These are phyloP conservation scores for Macquaria ambigua DNA, from an alignment of 2,113 vertebrate species.

Conservation along the genomic window DNA sequence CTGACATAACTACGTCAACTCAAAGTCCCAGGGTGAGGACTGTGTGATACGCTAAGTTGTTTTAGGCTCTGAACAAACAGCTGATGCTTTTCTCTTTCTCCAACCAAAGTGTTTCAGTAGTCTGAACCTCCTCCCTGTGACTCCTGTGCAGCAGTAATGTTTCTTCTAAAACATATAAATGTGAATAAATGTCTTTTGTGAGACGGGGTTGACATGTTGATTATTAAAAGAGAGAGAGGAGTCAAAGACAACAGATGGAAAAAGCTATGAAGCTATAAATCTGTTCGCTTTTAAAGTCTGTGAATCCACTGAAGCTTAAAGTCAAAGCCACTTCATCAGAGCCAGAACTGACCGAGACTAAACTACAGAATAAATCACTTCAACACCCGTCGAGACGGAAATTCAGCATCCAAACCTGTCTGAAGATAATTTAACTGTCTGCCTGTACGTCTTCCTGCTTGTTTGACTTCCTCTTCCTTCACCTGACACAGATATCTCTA, in stretches of 20 bases:
- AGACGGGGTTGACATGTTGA: not conserved
- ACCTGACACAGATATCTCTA: slow-evolving; percentile 25
- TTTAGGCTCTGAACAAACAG: too few relatives aligned
- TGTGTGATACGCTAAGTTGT: too few relatives aligned
- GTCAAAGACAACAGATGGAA: not conserved
- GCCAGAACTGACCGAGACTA: not conserved
- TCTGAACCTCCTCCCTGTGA: not conserved
- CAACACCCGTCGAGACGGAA: not conserved
- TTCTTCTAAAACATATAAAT: not conserved
- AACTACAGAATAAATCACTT: not conserved
- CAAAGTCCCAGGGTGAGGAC: too few relatives aligned
- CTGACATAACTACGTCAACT: too few relatives aligned
- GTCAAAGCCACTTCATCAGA: not conserved
- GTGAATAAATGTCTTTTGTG: not conserved
- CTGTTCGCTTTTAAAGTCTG: not conserved
- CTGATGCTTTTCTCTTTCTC: too few relatives aligned
- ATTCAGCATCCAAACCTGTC: not conserved
- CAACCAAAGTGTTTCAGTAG: too few relatives aligned
- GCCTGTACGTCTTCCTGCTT: not conserved
- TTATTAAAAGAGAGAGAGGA: not conserved
- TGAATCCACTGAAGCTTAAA: not conserved
- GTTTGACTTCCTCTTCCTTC: not conserved
- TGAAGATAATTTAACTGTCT: not conserved
- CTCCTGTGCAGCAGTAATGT: not conserved
- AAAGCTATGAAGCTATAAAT: not conserved